Evolutionary conservation across 2,888 invertebrate species (phyloP), one percentile per base, ranked within the genome.

Genomic region (Orthonevra nobilis): DNA sequence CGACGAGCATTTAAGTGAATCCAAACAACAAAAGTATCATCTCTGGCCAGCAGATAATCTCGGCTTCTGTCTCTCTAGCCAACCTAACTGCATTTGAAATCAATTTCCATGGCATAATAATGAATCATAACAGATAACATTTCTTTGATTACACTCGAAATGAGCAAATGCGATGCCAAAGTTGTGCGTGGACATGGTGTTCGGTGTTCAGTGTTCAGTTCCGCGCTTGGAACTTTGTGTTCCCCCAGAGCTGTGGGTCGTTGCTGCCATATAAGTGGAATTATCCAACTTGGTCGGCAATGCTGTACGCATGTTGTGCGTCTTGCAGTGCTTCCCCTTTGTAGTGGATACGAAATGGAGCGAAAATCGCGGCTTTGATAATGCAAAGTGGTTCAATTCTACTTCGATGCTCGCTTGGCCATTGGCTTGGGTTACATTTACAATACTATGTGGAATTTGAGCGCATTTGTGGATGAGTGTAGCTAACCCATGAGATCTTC

Each of bases 91-190:
- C 44, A 58, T 60, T 77, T 15, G 19, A 46, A 77, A 72, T 72
- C 77, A 64, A 77, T 77, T 77, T 64, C 44, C 46, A 46, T 44
- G 58, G 64, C 75, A 64, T 63, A 75, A 42, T 63, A 75, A 75
- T 70, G 70, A 75, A 75, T 77, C 77, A 77, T 77, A 77, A 64
- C 44, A 72, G 72, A 77, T 77, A 64, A 77, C 44, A 77, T 52
- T 72, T 72, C 77, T 72, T 72, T 77, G 77, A 77, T 77, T 77
- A 64, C 40, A 72, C 30, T 30, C 26, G 36, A 63, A 48, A 58
- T 52, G 52, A 70, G 19, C 36, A 38, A 10, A n/a, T n/a, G 34
- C 28, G 38, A 34, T 34, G 9, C 32, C 20, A 42, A 10, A n/a
- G 34, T 20, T 40, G 42, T n/a, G 9, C 9, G 50, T 1, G 23